Percentiles rank a stretch among this genome's conserved stretches.
phyloP scores from a whole-genome alignment of 2,797 vertebrate species.

The Girardinus metallicus region DNA sequence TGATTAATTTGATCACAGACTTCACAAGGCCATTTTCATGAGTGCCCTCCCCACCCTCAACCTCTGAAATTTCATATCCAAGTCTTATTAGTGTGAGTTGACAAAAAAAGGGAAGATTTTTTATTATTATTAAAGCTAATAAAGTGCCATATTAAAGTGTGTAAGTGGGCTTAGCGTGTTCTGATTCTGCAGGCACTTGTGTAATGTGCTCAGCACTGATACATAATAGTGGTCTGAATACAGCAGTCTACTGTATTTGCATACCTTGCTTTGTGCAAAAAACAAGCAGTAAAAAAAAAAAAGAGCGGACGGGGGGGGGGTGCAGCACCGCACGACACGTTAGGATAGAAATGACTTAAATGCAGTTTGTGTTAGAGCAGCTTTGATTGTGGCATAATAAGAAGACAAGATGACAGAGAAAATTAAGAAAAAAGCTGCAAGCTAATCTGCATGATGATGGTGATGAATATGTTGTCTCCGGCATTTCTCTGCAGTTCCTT shows the following conservation, averaged over 20 bases:
- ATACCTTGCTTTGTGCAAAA: background rate
- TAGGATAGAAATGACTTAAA: background rate
- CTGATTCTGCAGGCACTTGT: background rate
- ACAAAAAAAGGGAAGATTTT: background rate
- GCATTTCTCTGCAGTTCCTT: constrained; percentile 5
- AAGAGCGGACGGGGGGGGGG: background rate
- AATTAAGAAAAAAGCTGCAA: background rate
- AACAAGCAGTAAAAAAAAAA: background rate
- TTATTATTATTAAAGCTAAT: background rate
- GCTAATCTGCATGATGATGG: constrained; percentile 7
- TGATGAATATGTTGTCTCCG: constrained; percentile 2
- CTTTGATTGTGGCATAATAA: constrained; percentile 4
- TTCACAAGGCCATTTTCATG: background rate
- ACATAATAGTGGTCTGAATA: background rate
- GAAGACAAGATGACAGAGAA: background rate
- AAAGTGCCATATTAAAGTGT: background rate
- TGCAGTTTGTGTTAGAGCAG: background rate
- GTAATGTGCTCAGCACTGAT: constrained; percentile 1
- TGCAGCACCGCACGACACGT: background rate
- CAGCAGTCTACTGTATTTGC: background rate
- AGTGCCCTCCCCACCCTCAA: background rate
- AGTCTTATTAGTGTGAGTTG: background rate
- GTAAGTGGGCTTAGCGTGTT: background rate
- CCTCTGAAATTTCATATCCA: background rate
- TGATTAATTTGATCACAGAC: background rate